These are phyloP conservation scores for Leontocebus nigricollis DNA, from an alignment of 2,797 vertebrate genomes.

Conservation along the genomic window DNA sequence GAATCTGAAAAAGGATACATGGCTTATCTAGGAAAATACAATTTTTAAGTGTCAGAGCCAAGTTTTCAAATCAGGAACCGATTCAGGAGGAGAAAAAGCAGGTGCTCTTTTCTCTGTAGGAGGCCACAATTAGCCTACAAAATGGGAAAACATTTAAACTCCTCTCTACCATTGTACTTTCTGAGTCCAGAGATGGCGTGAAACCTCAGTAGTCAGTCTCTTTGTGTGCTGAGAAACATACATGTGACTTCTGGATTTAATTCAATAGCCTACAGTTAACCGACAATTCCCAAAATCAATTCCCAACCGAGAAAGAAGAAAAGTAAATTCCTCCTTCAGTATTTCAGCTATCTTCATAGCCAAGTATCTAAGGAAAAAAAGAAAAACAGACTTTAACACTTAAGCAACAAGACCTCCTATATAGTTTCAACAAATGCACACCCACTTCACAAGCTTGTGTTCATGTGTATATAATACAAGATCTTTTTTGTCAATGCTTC, in stretches of 20 bases:
- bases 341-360: background rate
- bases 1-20: background rate
- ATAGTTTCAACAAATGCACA: background rate
- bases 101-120: background rate
- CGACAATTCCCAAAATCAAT: background rate
- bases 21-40: background rate
- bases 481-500: background rate
- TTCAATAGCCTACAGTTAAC: background rate
- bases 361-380: background rate
- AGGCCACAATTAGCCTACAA: background rate
- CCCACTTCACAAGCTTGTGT: background rate
- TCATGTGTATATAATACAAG: background rate
- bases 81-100: background rate
- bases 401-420: background rate
- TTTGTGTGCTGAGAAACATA: background rate
- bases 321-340: background rate
- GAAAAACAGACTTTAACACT: background rate
- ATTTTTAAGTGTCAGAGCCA: background rate
- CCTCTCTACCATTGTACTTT: background rate
- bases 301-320: background rate
- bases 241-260: background rate
- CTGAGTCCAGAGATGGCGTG: background rate
- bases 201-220: background rate
- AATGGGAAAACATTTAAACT: background rate
- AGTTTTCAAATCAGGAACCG: background rate